These are phyloP conservation scores for Callorhinus ursinus DNA, from an alignment of 2,113 vertebrate species.

Conservation along the genomic window DNA sequence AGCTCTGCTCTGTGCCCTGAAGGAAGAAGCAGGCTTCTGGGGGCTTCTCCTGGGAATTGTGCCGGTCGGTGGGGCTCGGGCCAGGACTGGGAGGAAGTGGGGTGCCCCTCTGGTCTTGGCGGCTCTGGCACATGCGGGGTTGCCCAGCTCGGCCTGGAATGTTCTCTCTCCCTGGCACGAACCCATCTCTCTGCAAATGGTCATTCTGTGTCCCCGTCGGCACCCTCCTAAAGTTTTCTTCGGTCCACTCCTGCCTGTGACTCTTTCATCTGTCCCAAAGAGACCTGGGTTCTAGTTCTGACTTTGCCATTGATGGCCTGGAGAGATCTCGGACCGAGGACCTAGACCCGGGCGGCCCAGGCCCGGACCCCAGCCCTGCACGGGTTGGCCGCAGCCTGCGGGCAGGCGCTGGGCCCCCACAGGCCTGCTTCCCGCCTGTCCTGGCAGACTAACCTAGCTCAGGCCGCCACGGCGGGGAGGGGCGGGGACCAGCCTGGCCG, in stretches of 20 bases:
- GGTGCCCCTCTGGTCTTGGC: not conserved
- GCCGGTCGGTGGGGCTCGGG: not conserved
- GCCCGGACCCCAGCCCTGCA: not conserved
- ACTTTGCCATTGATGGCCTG: not conserved
- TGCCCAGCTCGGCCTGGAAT: not conserved
- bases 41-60: not conserved
- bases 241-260: not conserved
- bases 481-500: not conserved
- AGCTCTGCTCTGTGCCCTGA: not conserved
- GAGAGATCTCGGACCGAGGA: not conserved
- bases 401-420: not conserved
- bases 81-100: not conserved
- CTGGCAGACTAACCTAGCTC: not conserved
- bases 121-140: not conserved
- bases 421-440: not conserved
- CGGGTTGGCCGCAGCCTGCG: rapidly evolving
- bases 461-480: not conserved
- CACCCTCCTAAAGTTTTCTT: not conserved
- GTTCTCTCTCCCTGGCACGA: not conserved
- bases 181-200: not conserved
- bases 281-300: not conserved
- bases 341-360: not conserved
- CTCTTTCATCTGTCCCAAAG: not conserved
- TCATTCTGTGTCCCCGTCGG: not conserved
- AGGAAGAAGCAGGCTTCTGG: not conserved